Conservation (phyloP, 2,888 invertebrate species). For the Ceriagrion tenellum region DNA sequence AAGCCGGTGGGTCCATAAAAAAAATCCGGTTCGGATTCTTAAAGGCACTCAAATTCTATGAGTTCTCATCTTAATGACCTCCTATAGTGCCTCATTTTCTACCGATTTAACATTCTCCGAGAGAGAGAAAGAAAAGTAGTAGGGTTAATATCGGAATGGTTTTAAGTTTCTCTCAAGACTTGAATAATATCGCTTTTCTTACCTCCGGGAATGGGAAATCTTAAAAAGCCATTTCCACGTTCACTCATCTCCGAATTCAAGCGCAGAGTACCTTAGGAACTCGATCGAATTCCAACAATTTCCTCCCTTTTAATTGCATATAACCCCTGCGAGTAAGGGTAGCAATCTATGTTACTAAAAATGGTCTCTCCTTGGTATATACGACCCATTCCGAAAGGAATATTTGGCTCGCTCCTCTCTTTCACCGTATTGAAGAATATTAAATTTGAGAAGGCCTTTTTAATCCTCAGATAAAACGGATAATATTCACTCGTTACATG, state of each 20-base stretch:
- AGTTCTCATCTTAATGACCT: conserved; percentile 28
- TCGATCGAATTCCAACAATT: background rate
- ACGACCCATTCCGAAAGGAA: background rate
- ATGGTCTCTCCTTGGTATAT: background rate
- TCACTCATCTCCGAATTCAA: background rate
- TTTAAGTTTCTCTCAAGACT: background rate
- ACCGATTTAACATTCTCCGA: conserved; percentile 7
- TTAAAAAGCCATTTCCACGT: background rate
- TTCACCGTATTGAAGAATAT: background rate
- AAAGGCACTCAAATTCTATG: conserved; percentile 31
- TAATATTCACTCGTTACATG: background rate
- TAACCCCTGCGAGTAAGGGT: background rate
- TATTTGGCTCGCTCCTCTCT: background rate
- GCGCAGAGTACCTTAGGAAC: background rate
- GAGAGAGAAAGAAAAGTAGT: background rate
- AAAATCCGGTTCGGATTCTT: background rate
- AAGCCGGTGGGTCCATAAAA: background rate
- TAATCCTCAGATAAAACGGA: background rate
- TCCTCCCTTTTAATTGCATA: background rate
- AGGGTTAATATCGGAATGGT: background rate
- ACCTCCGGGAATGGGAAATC: background rate
- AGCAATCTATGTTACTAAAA: background rate
- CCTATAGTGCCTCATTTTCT: background rate
- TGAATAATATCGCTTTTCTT: background rate
- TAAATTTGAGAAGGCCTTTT: background rate